Conservation (phyloP, 2,113 vertebrate genomes). For the Holacanthus passer region DNA sequence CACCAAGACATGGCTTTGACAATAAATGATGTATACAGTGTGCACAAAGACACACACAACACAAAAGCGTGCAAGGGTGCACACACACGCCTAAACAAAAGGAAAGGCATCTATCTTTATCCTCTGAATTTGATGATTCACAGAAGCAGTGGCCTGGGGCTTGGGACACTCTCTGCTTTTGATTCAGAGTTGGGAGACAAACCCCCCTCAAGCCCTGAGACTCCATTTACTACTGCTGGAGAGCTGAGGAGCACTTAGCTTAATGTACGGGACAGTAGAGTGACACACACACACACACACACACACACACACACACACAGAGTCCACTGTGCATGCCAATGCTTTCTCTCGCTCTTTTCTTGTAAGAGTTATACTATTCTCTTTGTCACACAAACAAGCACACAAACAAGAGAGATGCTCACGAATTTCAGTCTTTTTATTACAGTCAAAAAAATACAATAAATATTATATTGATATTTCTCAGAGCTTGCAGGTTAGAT, state of each 20-base stretch:
- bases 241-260: constrained; percentile 85
- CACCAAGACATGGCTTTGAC: not conserved
- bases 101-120: constrained; percentile 58
- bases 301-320: constrained; percentile 30
- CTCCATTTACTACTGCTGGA: constrained; percentile 79
- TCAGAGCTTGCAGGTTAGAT: not conserved
- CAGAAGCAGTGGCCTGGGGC: constrained; percentile 74
- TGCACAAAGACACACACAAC: constrained; percentile 10
- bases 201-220: constrained; percentile 68
- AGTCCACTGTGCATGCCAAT: constrained; percentile 20
- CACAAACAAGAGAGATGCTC: constrained; percentile 15
- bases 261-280: constrained; percentile 82
- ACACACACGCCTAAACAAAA: constrained; percentile 24
- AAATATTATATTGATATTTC: constrained; percentile 2
- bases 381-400: constrained; percentile 31
- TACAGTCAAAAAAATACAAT: constrained; percentile 15
- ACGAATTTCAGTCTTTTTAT: constrained; percentile 9
- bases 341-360: not conserved
- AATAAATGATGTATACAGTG: constrained; percentile 45
- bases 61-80: constrained; percentile 22
- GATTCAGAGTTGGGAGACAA: constrained; percentile 65
- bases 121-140: constrained; percentile 76
- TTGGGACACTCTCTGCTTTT: constrained; percentile 71
- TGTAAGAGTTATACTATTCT: not conserved
- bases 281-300: constrained; percentile 49